Evolutionary conservation across 2,888 invertebrate genomes (phyloP), one percentile per base, ranked within the genome.

Genomic region (Cryptosula pallasiana): DNA sequence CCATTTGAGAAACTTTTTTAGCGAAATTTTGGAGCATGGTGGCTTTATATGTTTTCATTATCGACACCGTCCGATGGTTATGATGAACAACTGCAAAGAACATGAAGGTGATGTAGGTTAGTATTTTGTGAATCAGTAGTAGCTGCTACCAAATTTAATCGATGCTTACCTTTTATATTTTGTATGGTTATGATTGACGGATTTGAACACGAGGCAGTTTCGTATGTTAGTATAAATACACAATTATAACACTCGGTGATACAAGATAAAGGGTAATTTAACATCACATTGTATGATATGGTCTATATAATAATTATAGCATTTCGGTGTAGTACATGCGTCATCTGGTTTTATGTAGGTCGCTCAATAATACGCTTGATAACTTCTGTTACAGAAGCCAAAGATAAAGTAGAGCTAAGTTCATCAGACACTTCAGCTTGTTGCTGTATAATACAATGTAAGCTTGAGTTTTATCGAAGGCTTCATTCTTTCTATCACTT

Each of bases 31-130:
- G 25, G 63, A 63, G 27, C 9, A 3, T 29, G 13, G 2, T 29
- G 63, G 5, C 25, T 63, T 63, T 63, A 32, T 29, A 27, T 29
- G 25, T 9, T 63, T 63, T 34, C 63, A 63, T 63, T 63, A 63
- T 63, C 27, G 32, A 63, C 63, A 63, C 32, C 2, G 63, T 5
- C 63, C 63, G 2, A 63, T 63, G 63, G 13, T 16, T 13, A 63
- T 29, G 32, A 45, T 5, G 20, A 45, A n/a, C n/a, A n/a, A n/a
- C n/a, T n/a, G n/a, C n/a, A n/a, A n/a, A n/a, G n/a, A n/a, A n/a
- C n/a, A n/a, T n/a, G n/a, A n/a, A n/a, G n/a, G 5, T 45, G 5
- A 45, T 20, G 45, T 13, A 5, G 45, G 45, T 45, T 45, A 45
- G 45, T 45, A 45, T 45, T n/a, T n/a, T 45, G 45, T 45, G 20